Evolutionary conservation across 2,888 invertebrate species (phyloP), one percentile per base, ranked within the genome.

Genomic region (Eremobia ochroleuca): DNA sequence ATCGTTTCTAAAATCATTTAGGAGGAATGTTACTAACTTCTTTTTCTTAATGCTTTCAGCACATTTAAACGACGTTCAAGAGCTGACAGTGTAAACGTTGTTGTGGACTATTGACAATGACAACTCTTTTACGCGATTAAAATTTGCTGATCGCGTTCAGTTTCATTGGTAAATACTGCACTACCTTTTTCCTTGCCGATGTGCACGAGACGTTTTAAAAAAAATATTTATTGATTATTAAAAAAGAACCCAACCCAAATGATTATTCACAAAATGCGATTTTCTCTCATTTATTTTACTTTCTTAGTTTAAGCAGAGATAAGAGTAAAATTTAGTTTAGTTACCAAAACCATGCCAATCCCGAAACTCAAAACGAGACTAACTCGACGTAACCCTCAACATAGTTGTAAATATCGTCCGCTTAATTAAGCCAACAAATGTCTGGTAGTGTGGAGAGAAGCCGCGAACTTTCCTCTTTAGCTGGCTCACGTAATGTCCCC

Each of bases 381-480:
- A 52, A 31, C 21, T 46, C 46, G 52, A 67, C 59, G 28, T 43
- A 34, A 34, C 75, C 75, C 79, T 76, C 49, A 69, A 73, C 84
- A 71, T 76, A 86, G 69, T 84, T 87, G 77, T 78, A 81, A 87
- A 81, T 81, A 85, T 77, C 68, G 80, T 52, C 28, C 68, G 74
- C 75, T 88, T 88, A 86, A 88, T 88, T 83, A 86, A 86, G 66
- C 77, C 70, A 73, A 77, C 81, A 86, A 87, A 73, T 77, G 81
- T 73, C 77, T 75, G 59, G 61, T 61, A 81, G 75, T 74, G 77
- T 70, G 67, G 72, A 69, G 78, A n/a, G 67, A 76, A 79, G 61
- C 81, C 71, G 46, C 67, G 71, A 86, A 86, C 80, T 88, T 86
- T 86, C 83, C 87, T 82, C 80, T 85, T 87, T 82, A 85, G 85